Evolutionary conservation across 2,888 invertebrate species (phyloP).

Genomic region (Erebia ligea): DNA sequence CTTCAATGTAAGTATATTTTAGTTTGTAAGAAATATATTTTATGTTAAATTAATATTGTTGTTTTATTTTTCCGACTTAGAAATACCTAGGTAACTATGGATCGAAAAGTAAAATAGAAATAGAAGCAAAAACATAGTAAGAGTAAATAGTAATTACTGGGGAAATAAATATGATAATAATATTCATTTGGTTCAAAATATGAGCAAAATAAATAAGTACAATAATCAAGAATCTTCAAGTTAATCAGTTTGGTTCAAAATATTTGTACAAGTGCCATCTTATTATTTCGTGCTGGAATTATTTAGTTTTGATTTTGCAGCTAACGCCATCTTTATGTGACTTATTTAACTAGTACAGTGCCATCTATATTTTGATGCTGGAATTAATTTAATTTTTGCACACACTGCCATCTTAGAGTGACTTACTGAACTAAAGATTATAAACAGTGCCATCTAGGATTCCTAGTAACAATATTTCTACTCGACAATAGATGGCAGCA

Average conservation of each 20-base stretch:
- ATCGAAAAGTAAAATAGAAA: too few relatives aligned
- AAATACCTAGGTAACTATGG: background rate
- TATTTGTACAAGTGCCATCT: too few relatives aligned
- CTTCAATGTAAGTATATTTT: conserved; percentile 18
- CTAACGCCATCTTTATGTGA: too few relatives aligned
- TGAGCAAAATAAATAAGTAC: too few relatives aligned
- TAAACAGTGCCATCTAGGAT: conserved; percentile 18
- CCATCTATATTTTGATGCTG: background rate
- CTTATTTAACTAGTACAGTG: background rate
- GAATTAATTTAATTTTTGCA: background rate
- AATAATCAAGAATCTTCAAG: too few relatives aligned
- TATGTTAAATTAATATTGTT: conserved; percentile 16
- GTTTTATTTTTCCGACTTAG: background rate
- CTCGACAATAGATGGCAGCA: conserved; percentile 36
- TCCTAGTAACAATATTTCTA: conserved; percentile 21
- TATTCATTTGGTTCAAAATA: too few relatives aligned
- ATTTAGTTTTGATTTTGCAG: too few relatives aligned
- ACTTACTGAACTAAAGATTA: background rate
- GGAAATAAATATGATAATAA: too few relatives aligned
- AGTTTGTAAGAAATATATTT: conserved; percentile 32
- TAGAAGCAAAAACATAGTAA: too few relatives aligned
- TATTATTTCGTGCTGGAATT: too few relatives aligned
- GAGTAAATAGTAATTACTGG: too few relatives aligned
- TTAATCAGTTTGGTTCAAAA: too few relatives aligned
- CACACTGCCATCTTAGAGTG: background rate